Evolutionary conservation across 2,113 vertebrate genomes (phyloP).

Genomic region (Salvator merianae): DNA sequence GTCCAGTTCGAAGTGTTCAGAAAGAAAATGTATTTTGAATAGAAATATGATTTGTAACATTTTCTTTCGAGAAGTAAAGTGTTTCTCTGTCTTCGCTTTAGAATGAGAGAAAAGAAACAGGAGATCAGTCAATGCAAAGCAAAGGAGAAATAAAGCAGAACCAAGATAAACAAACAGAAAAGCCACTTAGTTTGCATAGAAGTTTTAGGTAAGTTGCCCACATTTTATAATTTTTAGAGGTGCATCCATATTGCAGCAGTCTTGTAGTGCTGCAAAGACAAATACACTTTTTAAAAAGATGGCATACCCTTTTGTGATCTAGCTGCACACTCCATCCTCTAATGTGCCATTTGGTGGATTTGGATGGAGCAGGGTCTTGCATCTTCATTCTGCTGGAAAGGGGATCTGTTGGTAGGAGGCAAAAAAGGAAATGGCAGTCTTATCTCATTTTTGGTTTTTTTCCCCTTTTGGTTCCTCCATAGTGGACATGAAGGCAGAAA

Average conservation of each 20-base stretch:
- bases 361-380: background rate
- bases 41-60: background rate
- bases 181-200: slow-evolving; percentile 67
- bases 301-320: background rate
- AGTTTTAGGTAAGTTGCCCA: slow-evolving; percentile 74
- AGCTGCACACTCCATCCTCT: no score
- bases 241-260: background rate
- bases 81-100: slow-evolving; percentile 70
- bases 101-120: slow-evolving; percentile 72
- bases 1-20: background rate
- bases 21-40: slow-evolving; percentile 29
- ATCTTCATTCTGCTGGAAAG: no score
- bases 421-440: no score
- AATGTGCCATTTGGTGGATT: background rate
- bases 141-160: slow-evolving; percentile 70
- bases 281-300: background rate
- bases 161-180: slow-evolving; percentile 70
- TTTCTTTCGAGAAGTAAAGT: slow-evolving; percentile 43
- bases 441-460: no score
- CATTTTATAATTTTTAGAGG: background rate
- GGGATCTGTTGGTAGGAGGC: no score
- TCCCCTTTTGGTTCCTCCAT: no score
- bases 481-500: no score
- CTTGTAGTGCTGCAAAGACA: background rate
- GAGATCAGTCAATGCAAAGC: slow-evolving; percentile 67